These are phyloP conservation scores for Gambusia yucatana DNA, from an alignment of 2,797 vertebrate species.

Conservation along the genomic window DNA sequence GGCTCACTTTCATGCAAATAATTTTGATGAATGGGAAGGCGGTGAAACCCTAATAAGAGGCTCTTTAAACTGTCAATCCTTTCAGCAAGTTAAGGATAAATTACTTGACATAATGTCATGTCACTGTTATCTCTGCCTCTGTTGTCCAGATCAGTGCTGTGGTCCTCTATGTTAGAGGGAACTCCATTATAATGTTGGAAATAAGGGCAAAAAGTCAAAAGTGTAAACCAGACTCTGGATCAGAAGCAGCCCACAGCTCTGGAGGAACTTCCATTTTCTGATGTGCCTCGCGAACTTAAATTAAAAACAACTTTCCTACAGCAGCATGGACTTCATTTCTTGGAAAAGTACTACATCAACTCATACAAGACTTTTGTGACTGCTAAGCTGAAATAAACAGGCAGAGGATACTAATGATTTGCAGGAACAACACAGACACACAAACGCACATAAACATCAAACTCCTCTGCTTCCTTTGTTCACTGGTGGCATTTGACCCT, in stretches of 20 bases:
- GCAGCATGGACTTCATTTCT: conserved; percentile 14
- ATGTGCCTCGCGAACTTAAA: conserved; percentile 22
- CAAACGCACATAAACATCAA: conserved; percentile 21
- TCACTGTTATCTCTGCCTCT: conserved; percentile 52
- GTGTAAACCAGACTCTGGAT: conserved; percentile 38
- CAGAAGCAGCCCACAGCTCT: conserved; percentile 12
- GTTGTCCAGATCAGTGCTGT: conserved; percentile 47
- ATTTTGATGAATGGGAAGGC: conserved; percentile 56
- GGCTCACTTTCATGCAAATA: conserved; percentile 50
- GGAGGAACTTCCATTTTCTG: conserved; percentile 18
- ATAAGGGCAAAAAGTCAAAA: conserved; percentile 31
- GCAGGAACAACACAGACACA: conserved; percentile 41
- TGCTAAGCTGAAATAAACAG: conserved; percentile 51
- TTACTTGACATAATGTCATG: conserved; percentile 48
- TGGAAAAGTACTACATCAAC: conserved; percentile 37
- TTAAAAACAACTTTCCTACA: conserved; percentile 32
- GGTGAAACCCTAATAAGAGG: conserved; percentile 54
- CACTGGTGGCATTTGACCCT: conserved; percentile 44
- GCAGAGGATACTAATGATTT: conserved; percentile 57
- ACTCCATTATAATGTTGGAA: conserved; percentile 12
- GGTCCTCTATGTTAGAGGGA: conserved; percentile 32
- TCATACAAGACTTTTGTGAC: conserved; percentile 44
- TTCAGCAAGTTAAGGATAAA: conserved; percentile 47
- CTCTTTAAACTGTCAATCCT: conserved; percentile 56
- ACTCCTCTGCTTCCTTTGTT: conserved; percentile 25